Evolutionary conservation across 2,888 invertebrate genomes (phyloP), one percentile per base, ranked within the genome.

Genomic region (Syritta pipiens): DNA sequence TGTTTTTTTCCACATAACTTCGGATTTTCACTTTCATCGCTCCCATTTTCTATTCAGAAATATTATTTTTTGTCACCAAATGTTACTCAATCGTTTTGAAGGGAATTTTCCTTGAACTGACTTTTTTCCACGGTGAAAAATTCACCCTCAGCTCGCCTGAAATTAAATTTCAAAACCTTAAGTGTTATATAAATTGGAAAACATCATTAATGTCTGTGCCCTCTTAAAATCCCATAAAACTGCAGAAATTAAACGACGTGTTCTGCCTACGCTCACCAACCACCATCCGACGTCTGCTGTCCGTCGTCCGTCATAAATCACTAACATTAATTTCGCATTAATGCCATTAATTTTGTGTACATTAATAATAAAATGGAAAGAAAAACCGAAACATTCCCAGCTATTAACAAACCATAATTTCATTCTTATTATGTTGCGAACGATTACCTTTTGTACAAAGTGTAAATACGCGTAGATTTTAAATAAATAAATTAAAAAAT

Each of bases 331-430:
- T 60, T 53, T 40, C 59, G 46, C 55, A 62, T 62, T 40, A 55
- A 53, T 68, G 63, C 26, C 67, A 59, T 74, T 53, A 75, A 68
- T 60, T 68, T n/a, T n/a, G n/a, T n/a, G n/a, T n/a, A n/a, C n/a
- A n/a, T n/a, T 60, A 46, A 37, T 30, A 76, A 60, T 48, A 42
- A 37, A 53, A 68, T 17, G 2, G 9, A 53, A 48, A 53, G 10
- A 17, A 4, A 19, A 55, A 72, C 30, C 63, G 55, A 72, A 63
- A 57, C 69, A 63, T 42, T 51, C 46, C 53, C 37, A 37, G 68
- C 22, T 68, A 75, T 75, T 68, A 76, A 51, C 69, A 49, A 57
- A 42, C 48, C 68, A 68, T 68, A 32, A 42, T 62, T 55, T 48
- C 46, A 40, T 20, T 10, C 48, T 20, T 44, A 42, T 49, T 59